Percentiles rank a stretch among this genome's conserved stretches.
These are phyloP conservation scores for Lepidocolaptes lacrymiger DNA, from an alignment of 2,797 vertebrate genomes.

Conservation along the genomic window DNA sequence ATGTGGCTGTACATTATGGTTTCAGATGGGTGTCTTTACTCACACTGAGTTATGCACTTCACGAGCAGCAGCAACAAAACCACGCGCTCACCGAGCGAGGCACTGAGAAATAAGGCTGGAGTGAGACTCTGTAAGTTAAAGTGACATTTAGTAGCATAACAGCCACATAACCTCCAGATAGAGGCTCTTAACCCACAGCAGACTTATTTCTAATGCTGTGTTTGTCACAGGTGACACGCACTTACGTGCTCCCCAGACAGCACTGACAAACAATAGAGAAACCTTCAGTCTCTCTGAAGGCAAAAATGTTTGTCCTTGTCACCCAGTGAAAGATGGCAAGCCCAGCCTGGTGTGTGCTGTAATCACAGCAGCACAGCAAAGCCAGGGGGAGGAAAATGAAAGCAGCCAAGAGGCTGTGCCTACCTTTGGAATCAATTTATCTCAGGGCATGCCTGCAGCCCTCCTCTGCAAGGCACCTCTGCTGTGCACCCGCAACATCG, in stretches of 20 bases:
- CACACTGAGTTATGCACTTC: neutral
- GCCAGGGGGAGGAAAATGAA: neutral
- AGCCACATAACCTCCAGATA: neutral
- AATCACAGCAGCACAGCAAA: neutral
- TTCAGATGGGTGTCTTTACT: neutral
- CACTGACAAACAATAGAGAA: neutral
- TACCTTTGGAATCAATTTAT: constrained; percentile 15
- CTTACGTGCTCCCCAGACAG: neutral
- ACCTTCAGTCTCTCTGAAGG: constrained; percentile 7
- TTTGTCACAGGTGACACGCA: constrained; percentile 43
- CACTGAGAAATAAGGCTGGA: neutral
- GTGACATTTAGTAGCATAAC: constrained; percentile 41
- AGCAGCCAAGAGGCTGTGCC: neutral
- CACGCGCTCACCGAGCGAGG: accelerated
- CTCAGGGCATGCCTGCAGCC: neutral
- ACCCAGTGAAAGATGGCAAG: neutral
- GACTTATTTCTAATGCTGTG: constrained; percentile 1
- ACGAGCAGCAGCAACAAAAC: neutral
- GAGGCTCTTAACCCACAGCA: constrained; percentile 22
- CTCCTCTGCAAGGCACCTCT: neutral
- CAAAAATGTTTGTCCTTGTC: constrained; percentile 31
- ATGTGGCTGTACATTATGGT: neutral
- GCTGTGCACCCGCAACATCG: neutral
- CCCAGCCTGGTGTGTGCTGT: neutral
- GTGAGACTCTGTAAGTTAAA: constrained; percentile 26